A percentile compares a stretch with the other conserved stretches of the same genome.
Conservation (phyloP, 2,888 invertebrate species). For the Scaptomyza flava region DNA sequence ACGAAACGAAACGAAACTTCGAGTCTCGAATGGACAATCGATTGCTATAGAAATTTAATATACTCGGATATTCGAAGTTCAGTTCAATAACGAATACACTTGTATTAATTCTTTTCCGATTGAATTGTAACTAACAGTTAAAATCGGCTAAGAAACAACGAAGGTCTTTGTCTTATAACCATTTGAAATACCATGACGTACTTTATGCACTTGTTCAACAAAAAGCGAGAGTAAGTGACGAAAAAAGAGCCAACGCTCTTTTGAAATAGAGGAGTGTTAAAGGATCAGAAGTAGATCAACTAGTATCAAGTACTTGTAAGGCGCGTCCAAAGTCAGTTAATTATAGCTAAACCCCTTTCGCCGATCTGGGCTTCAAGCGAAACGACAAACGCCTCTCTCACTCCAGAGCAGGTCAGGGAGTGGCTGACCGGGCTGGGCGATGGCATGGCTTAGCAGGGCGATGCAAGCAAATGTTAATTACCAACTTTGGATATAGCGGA, state of each 20-base stretch:
- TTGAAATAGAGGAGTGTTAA: background rate
- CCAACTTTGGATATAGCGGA: slow-evolving; percentile 71
- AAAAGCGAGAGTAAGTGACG: slow-evolving; percentile 1
- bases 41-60: slow-evolving; percentile 9
- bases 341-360: slow-evolving; percentile 68
- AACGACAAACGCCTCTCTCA: slow-evolving; percentile 44
- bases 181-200: too few species aligned
- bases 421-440: slow-evolving; percentile 17
- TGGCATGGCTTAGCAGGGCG: slow-evolving; percentile 42
- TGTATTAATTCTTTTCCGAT: too few species aligned
- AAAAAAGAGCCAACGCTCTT: too few species aligned
- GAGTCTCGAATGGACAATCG: background rate
- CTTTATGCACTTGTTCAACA: background rate
- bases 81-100: too few species aligned
- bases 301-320: slow-evolving; percentile 16
- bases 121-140: too few species aligned
- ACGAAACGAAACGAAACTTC: background rate
- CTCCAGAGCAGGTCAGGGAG: slow-evolving; percentile 15
- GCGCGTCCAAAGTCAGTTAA: slow-evolving; percentile 71
- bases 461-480: slow-evolving; percentile 70
- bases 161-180: too few species aligned
- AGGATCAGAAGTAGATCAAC: background rate
- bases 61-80: background rate
- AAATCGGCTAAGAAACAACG: too few species aligned
- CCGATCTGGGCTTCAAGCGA: slow-evolving; percentile 50